Evolutionary conservation across 2,888 invertebrate species (phyloP), one percentile per base, ranked within the genome.

Genomic region (Apocheima hispidaria): DNA sequence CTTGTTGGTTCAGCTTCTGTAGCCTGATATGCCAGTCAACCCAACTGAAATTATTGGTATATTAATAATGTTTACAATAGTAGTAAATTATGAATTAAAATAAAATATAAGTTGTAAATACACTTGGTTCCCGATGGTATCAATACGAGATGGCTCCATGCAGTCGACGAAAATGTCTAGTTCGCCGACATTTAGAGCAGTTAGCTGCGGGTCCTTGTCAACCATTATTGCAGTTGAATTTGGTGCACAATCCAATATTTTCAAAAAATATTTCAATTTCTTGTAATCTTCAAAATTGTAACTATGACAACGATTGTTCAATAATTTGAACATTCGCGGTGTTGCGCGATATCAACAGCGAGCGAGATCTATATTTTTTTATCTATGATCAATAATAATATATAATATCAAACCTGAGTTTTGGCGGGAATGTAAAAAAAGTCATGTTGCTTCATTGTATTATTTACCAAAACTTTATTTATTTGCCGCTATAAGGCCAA

Each of bases 1-100:
- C 97, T 90, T 98, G 97, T 84, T 98, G 97, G 77, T 97, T 97
- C 10, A 98, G 83, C 83, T 97, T 96, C 77, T 98, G 96, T 7
- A 98, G 82, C 73, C 96, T 94, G 79, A 97, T 95, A 79, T 98
- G 98, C 88, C 95, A 95, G 72, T 96, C 96, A 46, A 97, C 88
- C 97, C 97, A 97, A 53, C 96, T 96, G 68, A 66, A 71, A 84
- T 9, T 38, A n/a, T 46, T 30, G 16, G 18, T 21, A 21, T n/a
- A 41, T 4, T n/a, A 21, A 21, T 38, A 38, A 18, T 10, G 1
- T 1, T n/a, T n/a, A n/a, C n/a, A n/a, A n/a, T n/a, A n/a, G n/a
- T n/a, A n/a, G n/a, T n/a, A n/a, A n/a, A n/a, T n/a, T n/a, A n/a
- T n/a, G n/a, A n/a, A n/a, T n/a, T n/a, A n/a, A n/a, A n/a, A n/a